Percentiles rank a stretch among this genome's conserved stretches.
phyloP scores from a whole-genome alignment of 2,888 invertebrate species.

The Camponotus fellah region DNA sequence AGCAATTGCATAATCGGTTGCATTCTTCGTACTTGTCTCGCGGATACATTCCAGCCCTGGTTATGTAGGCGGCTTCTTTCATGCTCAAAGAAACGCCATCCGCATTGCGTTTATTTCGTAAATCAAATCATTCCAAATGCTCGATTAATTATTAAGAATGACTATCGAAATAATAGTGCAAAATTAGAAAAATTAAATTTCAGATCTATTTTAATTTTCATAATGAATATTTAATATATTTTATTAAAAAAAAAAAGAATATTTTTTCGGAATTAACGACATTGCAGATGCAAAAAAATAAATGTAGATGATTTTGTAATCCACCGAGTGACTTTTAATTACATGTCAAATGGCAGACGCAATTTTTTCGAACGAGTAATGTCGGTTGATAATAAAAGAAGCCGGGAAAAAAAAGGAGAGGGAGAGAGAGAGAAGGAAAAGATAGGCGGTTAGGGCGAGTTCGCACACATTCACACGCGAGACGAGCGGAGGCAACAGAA shows the following conservation, averaged over 20 bases:
- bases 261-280: not conserved
- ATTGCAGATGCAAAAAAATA: not conserved
- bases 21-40: constrained; percentile 69
- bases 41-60: constrained; percentile 43
- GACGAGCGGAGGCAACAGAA: constrained; percentile 49
- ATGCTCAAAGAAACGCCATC: not conserved
- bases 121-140: not conserved
- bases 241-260: not conserved
- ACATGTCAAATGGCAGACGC: not conserved
- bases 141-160: not conserved
- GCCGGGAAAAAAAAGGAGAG: constrained; percentile 14
- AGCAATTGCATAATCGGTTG: constrained; percentile 78
- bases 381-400: constrained; percentile 54
- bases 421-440: constrained; percentile 35
- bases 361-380: constrained; percentile 23
- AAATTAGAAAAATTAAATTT: not conserved
- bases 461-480: constrained; percentile 43
- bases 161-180: not conserved
- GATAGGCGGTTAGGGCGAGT: constrained; percentile 67
- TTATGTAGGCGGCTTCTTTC: constrained; percentile 32
- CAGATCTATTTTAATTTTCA: not conserved
- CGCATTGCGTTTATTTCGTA: not conserved
- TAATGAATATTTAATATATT: not conserved
- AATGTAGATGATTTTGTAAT: not conserved
- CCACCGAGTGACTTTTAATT: not conserved